Conservation (phyloP, 2,113 vertebrate genomes). For the Rhodinocichla rosea region DNA sequence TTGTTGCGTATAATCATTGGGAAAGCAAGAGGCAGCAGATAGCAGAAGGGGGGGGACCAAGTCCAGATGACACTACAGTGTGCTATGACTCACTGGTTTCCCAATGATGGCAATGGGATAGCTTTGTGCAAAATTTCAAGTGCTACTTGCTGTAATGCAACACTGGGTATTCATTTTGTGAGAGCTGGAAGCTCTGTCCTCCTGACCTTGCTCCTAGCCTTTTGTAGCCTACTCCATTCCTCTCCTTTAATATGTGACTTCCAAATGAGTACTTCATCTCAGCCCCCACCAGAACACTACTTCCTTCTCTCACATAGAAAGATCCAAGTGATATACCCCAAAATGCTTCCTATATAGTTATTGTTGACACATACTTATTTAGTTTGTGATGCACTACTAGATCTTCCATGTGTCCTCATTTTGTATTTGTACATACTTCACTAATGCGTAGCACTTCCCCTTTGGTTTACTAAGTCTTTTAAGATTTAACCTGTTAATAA, state of each 20-base stretch:
- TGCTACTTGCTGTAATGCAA: fast-evolving
- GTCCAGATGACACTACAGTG: not conserved
- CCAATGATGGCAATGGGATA: not conserved
- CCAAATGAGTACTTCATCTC: not conserved
- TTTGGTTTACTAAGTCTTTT: not conserved
- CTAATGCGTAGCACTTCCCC: not conserved
- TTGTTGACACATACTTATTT: not conserved
- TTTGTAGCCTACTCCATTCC: not conserved
- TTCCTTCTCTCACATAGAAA: not conserved
- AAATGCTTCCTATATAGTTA: not conserved
- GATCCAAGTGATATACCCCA: not conserved
- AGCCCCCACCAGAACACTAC: not conserved
- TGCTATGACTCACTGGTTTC: not conserved
- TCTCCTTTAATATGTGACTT: not conserved
- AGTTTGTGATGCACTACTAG: not conserved
- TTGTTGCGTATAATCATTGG: not conserved
- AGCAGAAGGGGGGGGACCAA: not conserved
- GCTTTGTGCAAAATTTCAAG: not conserved
- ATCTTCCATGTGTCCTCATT: not conserved
- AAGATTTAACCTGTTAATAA: not conserved
- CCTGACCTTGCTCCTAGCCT: not conserved
- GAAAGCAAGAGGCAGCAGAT: not conserved
- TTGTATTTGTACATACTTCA: not conserved
- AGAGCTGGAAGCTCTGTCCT: not conserved
- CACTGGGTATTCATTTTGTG: not conserved